Evolutionary conservation across 2,113 vertebrate genomes (phyloP).

Genomic region (Poeciliopsis turrubarensis): DNA sequence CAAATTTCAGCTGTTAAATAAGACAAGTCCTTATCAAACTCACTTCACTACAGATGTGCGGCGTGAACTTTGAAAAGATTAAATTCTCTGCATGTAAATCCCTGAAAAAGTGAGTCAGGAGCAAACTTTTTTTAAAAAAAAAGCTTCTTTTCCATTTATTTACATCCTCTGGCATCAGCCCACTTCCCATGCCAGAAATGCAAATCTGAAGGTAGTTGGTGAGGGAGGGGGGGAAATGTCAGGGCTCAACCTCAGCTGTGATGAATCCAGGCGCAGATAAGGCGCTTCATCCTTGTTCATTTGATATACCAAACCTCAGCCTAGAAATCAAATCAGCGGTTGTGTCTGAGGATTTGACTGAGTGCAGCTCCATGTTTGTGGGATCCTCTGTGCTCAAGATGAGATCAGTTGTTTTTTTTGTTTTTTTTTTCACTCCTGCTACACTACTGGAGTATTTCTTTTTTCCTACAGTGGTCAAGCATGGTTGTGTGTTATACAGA

Average conservation of each 20-base stretch:
- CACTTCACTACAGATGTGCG: neutral
- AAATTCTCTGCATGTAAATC: constrained; percentile 47
- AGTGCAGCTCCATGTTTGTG: constrained; percentile 34
- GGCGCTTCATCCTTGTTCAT: constrained; percentile 63
- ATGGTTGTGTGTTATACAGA: constrained; percentile 27
- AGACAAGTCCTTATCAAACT: constrained; percentile 22
- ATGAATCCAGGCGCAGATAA: constrained; percentile 62
- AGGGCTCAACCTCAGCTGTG: constrained; percentile 59
- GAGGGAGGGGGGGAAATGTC: constrained; percentile 33
- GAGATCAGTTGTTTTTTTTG: constrained; percentile 9
- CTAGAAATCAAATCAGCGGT: constrained; percentile 51
- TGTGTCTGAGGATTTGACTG: constrained; percentile 47
- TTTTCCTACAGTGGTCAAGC: constrained; percentile 7
- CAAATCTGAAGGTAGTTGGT: constrained; percentile 58
- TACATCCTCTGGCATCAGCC: constrained; percentile 46
- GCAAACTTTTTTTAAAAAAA: constrained; percentile 45
- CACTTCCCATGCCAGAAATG: constrained; percentile 50
- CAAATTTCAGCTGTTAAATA: neutral
- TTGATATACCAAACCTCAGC: constrained; percentile 46
- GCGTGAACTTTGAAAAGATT: constrained; percentile 37
- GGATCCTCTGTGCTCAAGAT: constrained; percentile 21
- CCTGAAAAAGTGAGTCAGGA: constrained; percentile 39
- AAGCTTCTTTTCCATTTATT: constrained; percentile 47
- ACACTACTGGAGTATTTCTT: neutral
- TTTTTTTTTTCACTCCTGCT: constrained; percentile 17